phyloP scores from a whole-genome alignment of 2,113 vertebrate species.

The Caranx melampygus region DNA sequence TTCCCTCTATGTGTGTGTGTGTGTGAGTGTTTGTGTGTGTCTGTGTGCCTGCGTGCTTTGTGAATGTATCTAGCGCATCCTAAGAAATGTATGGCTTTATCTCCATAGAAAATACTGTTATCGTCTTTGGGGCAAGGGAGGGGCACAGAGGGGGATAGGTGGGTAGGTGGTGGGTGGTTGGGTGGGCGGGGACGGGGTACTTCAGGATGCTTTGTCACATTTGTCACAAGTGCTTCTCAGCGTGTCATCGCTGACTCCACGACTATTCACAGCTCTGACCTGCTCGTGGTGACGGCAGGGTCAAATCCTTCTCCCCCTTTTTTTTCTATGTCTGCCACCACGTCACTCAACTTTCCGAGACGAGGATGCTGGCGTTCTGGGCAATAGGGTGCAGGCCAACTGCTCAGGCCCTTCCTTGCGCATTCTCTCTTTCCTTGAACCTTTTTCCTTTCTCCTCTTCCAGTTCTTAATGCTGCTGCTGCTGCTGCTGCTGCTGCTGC shows the following conservation, averaged over 20 bases:
- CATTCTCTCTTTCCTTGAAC: constrained; percentile 59
- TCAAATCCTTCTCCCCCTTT: constrained; percentile 31
- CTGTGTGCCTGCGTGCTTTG: constrained; percentile 41
- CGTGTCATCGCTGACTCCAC: constrained; percentile 35
- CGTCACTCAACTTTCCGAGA: constrained; percentile 73
- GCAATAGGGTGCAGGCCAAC: constrained; percentile 82
- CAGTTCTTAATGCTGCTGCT: constrained; percentile 48
- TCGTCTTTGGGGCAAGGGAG: constrained; percentile 81
- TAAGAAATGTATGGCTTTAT: constrained; percentile 99
- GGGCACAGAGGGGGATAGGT: constrained; percentile 2
- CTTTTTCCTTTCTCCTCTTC: constrained; percentile 29
- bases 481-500: background rate
- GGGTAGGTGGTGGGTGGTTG: background rate
- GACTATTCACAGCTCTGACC: constrained; percentile 60
- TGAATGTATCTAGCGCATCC: constrained; percentile 73
- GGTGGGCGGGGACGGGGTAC: constrained; percentile 22
- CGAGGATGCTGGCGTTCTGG: constrained; percentile 67
- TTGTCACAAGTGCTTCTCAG: constrained; percentile 68
- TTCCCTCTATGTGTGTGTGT: constrained; percentile 41
- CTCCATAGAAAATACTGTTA: constrained; percentile 93
- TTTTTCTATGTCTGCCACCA: constrained; percentile 11
- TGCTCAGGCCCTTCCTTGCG: constrained; percentile 86
- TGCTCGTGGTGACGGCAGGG: constrained; percentile 38
- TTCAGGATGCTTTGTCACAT: constrained; percentile 69
- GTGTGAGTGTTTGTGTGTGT: constrained; percentile 30